Conservation (phyloP, 2,888 invertebrate species). For the Germaria angustata region DNA sequence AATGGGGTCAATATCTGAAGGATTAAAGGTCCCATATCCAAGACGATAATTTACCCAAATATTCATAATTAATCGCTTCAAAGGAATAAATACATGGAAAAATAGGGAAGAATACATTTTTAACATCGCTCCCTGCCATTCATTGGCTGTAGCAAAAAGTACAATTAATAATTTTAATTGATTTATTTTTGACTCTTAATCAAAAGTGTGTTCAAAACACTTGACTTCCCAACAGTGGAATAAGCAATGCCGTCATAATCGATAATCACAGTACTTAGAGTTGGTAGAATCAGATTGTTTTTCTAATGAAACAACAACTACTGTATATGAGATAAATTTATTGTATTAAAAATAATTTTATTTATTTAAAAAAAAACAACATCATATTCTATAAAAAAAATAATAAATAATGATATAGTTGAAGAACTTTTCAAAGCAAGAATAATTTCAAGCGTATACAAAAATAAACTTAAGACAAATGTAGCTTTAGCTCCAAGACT, state of each 20-base stretch:
- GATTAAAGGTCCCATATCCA: constrained; percentile 72
- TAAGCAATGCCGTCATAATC: neutral
- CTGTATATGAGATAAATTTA: too few relatives aligned
- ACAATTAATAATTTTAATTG: constrained; percentile 6
- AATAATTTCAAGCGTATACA: too few relatives aligned
- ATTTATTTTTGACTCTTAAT: neutral
- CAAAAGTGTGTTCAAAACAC: neutral
- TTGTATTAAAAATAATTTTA: too few relatives aligned
- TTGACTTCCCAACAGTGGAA: neutral
- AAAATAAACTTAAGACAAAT: too few relatives aligned
- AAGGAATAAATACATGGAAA: neutral
- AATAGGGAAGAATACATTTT: neutral
- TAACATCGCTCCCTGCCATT: neutral
- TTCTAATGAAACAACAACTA: too few relatives aligned
- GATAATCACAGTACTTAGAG: too few relatives aligned
- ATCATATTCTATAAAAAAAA: too few relatives aligned
- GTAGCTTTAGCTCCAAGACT: too few relatives aligned
- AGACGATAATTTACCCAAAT: constrained; percentile 72
- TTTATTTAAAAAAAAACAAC: too few relatives aligned
- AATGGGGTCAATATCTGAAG: constrained; percentile 69
- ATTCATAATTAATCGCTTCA: constrained; percentile 70
- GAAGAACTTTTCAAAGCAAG: too few relatives aligned
- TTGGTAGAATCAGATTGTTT: too few relatives aligned
- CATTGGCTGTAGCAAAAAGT: neutral
- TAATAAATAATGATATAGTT: too few relatives aligned